These are phyloP conservation scores for Gymnocephalus cernua DNA, from an alignment of 2,113 vertebrate genomes.

Conservation along the genomic window DNA sequence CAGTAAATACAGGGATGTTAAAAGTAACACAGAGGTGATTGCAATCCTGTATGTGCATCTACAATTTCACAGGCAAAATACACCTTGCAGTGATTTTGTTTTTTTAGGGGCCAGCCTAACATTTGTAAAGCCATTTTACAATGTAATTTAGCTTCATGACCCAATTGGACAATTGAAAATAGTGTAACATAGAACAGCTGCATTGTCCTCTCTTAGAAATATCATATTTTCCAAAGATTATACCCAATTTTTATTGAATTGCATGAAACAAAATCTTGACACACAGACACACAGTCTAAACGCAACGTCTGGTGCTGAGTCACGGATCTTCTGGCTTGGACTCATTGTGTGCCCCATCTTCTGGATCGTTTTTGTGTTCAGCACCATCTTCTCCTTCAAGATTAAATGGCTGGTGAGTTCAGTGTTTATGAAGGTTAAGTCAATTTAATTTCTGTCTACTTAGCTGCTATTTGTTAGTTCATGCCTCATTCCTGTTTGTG, in stretches of 20 bases:
- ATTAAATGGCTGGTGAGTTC: constrained; percentile 86
- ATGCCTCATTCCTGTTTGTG: background rate
- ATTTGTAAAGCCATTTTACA: background rate
- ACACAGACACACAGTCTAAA: constrained; percentile 74
- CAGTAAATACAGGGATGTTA: background rate
- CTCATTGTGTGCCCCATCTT: constrained; percentile 85
- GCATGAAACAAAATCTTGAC: background rate
- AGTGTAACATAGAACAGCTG: constrained; percentile 5
- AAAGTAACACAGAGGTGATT: background rate
- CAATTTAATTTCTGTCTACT: background rate
- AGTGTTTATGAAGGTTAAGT: background rate
- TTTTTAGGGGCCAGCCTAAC: background rate
- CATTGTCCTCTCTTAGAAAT: constrained; percentile 22
- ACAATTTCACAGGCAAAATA: background rate
- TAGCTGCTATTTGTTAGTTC: background rate
- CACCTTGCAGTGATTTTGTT: background rate
- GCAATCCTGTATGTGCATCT: background rate
- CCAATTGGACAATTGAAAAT: background rate
- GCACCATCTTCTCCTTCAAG: constrained; percentile 88
- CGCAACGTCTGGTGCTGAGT: constrained; percentile 86
- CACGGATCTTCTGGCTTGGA: constrained; percentile 95
- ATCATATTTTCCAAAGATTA: background rate
- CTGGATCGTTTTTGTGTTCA: constrained; percentile 82
- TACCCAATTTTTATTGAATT: background rate
- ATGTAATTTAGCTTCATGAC: constrained; percentile 41